A percentile compares a stretch with the other conserved stretches of the same genome.
Evolutionary conservation across 2,113 vertebrate species (phyloP).

Genomic region (Sapayoa aenigma): DNA sequence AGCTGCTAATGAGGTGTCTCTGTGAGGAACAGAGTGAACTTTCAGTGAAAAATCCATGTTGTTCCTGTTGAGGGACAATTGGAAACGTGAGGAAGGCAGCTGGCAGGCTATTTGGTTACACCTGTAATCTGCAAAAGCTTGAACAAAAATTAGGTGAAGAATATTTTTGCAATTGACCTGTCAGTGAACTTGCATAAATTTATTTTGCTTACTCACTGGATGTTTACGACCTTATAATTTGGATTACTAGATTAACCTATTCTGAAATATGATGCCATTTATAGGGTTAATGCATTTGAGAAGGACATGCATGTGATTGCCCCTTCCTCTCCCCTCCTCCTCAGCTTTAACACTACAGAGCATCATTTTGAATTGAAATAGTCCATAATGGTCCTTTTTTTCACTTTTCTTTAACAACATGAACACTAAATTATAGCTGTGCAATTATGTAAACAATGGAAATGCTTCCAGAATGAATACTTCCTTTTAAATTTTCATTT

Average conservation of each 20-base stretch:
- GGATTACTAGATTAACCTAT: neutral
- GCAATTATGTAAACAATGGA: conserved; percentile 92
- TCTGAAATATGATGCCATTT: conserved; percentile 41
- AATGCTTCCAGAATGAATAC: conserved; percentile 89
- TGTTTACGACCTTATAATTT: conserved; percentile 15
- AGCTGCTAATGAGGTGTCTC: conserved; percentile 1
- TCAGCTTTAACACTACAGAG: conserved; percentile 66
- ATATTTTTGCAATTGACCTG: conserved; percentile 66
- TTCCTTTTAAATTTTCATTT: conserved; percentile 94
- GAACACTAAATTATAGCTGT: conserved; percentile 83
- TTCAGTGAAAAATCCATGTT: conserved; percentile 64
- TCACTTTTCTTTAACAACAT: conserved; percentile 80
- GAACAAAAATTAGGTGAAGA: conserved; percentile 67
- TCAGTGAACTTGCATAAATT: conserved; percentile 54
- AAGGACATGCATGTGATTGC: conserved; percentile 41
- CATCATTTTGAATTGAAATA: conserved; percentile 76
- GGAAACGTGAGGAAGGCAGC: conserved; percentile 64
- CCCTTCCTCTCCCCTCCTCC: conserved; percentile 7
- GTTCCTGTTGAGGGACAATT: conserved; percentile 35
- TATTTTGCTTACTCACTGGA: conserved; percentile 16
- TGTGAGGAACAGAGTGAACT: conserved; percentile 57
- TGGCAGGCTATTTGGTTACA: conserved; percentile 78
- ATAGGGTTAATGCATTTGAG: conserved; percentile 70
- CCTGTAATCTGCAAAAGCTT: conserved; percentile 63
- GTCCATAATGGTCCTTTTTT: conserved; percentile 75